phyloP scores from a whole-genome alignment of 2,113 vertebrate species.

The Capreolus pygargus region DNA sequence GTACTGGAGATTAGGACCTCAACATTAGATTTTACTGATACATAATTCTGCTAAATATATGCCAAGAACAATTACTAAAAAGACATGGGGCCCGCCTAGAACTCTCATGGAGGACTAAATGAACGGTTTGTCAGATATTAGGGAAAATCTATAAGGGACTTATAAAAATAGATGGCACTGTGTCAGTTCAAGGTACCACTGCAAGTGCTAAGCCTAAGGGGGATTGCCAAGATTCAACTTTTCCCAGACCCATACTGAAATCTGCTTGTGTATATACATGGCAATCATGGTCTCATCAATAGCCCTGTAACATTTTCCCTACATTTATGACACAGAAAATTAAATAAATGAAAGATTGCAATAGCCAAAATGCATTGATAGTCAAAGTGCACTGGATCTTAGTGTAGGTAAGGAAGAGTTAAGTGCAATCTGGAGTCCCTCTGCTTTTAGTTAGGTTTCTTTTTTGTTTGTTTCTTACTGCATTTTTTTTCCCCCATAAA shows the following conservation, averaged over 20 bases:
- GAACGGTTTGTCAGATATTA: not conserved
- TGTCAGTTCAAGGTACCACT: not conserved
- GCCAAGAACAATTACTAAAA: not conserved
- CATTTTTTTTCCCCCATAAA: not conserved
- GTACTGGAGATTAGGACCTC: not conserved
- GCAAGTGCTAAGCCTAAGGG: not conserved
- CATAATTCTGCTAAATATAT: not conserved
- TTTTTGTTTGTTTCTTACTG: not conserved
- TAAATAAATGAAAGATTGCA: not conserved
- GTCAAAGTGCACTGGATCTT: not conserved
- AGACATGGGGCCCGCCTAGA: not conserved
- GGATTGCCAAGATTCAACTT: not conserved
- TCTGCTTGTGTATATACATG: not conserved
- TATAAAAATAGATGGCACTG: not conserved
- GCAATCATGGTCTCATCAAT: not conserved
- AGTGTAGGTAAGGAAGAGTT: not conserved
- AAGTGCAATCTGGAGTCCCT: not conserved
- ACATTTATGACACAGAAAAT: not conserved
- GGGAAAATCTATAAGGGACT: not conserved
- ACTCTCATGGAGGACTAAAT: not conserved
- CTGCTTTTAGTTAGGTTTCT: not conserved
- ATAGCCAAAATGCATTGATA: not conserved
- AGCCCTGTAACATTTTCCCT: not conserved
- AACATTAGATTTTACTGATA: not conserved
- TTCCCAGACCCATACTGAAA: not conserved